phyloP scores from a whole-genome alignment of 1,140 invertebrate genomes.

The Metaphire vulgaris region DNA sequence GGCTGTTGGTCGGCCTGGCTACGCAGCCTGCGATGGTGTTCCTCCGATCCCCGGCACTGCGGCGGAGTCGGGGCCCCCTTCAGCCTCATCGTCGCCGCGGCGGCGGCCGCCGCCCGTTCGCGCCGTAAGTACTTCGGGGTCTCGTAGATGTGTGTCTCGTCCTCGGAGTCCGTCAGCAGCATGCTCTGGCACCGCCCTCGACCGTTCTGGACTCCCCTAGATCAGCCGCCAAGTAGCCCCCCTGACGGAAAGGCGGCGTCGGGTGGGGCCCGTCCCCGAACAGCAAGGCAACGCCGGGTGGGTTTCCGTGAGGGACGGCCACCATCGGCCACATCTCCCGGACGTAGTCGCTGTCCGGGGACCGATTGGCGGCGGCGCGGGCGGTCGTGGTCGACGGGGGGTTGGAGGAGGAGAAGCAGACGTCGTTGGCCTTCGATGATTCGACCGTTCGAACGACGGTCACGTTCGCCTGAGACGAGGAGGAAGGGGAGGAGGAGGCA shows the following conservation, averaged over 20 bases:
- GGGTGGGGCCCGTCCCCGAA: not conserved
- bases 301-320: not conserved
- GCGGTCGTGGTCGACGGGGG: no score
- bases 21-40: no score
- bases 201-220: not conserved
- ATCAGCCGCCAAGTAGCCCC: slow-evolving; percentile 5
- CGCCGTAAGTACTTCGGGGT: slow-evolving; percentile 21
- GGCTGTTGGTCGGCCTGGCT: no score
- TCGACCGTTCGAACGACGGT: no score
- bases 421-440: no score
- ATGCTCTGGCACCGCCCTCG: not conserved
- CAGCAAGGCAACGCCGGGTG: not conserved
- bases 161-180: not conserved
- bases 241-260: not conserved
- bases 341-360: slow-evolving; percentile 17
- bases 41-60: no score
- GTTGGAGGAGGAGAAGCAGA: no score
- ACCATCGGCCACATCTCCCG: slow-evolving; percentile 21
- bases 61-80: not conserved
- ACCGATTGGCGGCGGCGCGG: not conserved
- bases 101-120: no score
- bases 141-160: slow-evolving; percentile 20
- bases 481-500: no score
- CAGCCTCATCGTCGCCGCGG: slow-evolving; percentile 18
- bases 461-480: no score